A percentile compares a stretch with the other conserved stretches of the same genome.
Conservation (phyloP, 1,140 invertebrate species). For the Heliothis virescens region DNA sequence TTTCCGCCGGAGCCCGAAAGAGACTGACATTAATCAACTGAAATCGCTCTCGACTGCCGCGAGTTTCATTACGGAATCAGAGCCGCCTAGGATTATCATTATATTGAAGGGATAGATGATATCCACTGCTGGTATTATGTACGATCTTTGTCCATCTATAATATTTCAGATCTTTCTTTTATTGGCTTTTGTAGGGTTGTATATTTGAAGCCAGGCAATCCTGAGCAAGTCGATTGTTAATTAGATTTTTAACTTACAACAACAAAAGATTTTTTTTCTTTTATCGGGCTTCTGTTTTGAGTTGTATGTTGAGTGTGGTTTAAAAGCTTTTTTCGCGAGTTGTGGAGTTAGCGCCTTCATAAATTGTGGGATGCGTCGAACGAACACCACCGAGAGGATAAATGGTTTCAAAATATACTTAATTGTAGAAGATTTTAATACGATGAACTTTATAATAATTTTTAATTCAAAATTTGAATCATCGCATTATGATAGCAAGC, state of each 20-base stretch:
- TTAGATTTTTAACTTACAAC: slow-evolving; percentile 33
- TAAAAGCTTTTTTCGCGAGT: slow-evolving; percentile 16
- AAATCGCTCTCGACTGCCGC: slow-evolving; percentile 66
- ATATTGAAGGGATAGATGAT: slow-evolving; percentile 49
- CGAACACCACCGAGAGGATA: neutral
- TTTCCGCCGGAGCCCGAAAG: slow-evolving; percentile 68
- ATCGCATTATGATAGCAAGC: too few relatives aligned
- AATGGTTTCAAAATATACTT: neutral
- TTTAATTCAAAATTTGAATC: too few relatives aligned
- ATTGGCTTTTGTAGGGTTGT: slow-evolving; percentile 17
- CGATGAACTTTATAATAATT: neutral
- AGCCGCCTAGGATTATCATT: slow-evolving; percentile 61
- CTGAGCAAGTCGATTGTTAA: slow-evolving; percentile 18
- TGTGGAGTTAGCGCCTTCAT: slow-evolving; percentile 2
- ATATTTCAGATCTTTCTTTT: slow-evolving; percentile 11
- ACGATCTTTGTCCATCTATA: neutral
- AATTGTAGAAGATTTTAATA: neutral
- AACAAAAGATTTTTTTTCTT: slow-evolving; percentile 12
- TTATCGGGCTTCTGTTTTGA: slow-evolving; percentile 34
- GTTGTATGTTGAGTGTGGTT: slow-evolving; percentile 23
- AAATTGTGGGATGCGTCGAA: neutral
- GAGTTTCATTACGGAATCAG: slow-evolving; percentile 71
- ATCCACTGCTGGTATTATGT: neutral
- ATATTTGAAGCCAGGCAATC: neutral
- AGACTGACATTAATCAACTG: slow-evolving; percentile 73